phyloP scores from a whole-genome alignment of 2,113 vertebrate genomes.

The Misgurnus anguillicaudatus region DNA sequence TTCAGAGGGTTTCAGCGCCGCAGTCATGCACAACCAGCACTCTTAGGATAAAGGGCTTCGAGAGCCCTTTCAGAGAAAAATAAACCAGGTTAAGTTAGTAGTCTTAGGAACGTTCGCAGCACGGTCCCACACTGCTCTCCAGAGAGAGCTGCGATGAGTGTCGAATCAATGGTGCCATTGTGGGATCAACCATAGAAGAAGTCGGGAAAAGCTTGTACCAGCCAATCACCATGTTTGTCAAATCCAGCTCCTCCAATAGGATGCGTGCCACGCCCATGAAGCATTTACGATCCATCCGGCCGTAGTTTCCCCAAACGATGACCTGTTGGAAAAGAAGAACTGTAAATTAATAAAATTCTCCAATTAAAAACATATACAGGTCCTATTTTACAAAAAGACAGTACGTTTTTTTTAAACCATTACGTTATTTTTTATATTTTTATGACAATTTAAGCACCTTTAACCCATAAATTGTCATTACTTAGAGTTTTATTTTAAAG shows the following conservation, averaged over 20 bases:
- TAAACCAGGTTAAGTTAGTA: constrained; percentile 50
- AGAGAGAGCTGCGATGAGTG: constrained; percentile 97
- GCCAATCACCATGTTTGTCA: constrained; percentile 91
- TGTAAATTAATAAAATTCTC: neutral
- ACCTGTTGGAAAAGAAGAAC: constrained; percentile 70
- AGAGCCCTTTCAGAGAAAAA: constrained; percentile 65
- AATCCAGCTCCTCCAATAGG: constrained; percentile 95
- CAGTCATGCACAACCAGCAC: constrained; percentile 45
- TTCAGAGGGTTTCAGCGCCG: constrained; percentile 38
- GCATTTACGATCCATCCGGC: constrained; percentile 96
- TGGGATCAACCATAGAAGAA: constrained; percentile 97
- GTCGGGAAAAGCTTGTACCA: constrained; percentile 99
- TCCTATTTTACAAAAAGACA: too few species aligned
- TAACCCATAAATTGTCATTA: too few species aligned
- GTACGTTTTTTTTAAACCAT: too few species aligned
- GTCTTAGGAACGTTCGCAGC: constrained; percentile 91
- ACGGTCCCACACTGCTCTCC: constrained; percentile 95
- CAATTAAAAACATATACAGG: neutral
- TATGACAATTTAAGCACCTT: too few species aligned
- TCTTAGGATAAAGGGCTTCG: constrained; percentile 37
- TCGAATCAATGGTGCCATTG: constrained; percentile 89
- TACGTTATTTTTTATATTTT: too few species aligned
- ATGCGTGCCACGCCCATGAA: constrained; percentile 98
- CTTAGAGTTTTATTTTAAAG: too few species aligned
- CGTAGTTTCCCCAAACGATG: constrained; percentile 98